Conservation (phyloP, 2,113 vertebrate species). For the Lasiurus borealis region DNA sequence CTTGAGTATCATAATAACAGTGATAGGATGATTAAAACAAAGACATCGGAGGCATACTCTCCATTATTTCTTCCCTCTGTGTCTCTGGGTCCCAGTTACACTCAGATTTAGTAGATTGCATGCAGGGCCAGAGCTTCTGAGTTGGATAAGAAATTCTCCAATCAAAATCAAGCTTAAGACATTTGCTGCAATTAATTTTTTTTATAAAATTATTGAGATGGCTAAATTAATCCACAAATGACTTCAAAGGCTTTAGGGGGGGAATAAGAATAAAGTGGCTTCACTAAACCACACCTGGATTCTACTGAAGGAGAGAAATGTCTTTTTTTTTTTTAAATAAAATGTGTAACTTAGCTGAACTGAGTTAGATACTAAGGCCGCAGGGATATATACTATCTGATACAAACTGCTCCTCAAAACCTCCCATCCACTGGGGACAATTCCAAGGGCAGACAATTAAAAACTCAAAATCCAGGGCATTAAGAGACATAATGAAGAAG, state of each 20-base stretch:
- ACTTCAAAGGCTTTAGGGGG: background rate
- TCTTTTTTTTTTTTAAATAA: background rate
- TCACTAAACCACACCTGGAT: background rate
- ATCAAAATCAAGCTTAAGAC: background rate
- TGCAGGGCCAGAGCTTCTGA: background rate
- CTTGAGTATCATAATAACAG: conserved; percentile 1
- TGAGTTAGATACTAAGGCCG: background rate
- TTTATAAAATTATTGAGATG: background rate
- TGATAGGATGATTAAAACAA: background rate
- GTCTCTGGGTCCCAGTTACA: background rate
- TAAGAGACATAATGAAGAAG: conserved; percentile 6
- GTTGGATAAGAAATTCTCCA: background rate
- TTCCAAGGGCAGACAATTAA: background rate
- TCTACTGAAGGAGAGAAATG: background rate
- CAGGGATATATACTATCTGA: background rate
- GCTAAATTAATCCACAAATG: background rate
- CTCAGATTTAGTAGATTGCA: background rate
- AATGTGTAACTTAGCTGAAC: background rate
- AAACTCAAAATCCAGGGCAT: conserved; percentile 56
- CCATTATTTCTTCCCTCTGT: background rate
- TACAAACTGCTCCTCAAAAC: background rate
- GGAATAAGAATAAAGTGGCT: background rate
- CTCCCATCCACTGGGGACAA: background rate
- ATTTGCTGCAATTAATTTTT: background rate
- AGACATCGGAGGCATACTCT: background rate